Evolutionary conservation across 2,797 vertebrate genomes (phyloP).

Genomic region (Hemitrygon akajei): DNA sequence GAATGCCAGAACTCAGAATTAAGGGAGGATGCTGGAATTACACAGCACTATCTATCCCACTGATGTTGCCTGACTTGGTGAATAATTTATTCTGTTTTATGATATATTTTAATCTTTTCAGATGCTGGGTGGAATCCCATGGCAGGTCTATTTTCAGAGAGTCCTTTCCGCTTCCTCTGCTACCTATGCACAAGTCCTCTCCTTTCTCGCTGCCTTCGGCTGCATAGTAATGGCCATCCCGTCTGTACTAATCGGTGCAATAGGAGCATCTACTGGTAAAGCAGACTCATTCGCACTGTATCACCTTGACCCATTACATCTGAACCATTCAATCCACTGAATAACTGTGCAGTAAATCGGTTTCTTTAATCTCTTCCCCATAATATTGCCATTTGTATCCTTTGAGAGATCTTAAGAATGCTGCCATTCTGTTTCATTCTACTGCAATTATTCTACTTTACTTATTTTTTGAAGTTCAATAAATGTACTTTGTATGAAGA

Average conservation of each 20-base stretch:
- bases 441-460: not conserved
- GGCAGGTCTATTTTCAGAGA: constrained; percentile 96
- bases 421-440: not conserved
- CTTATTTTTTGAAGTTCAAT: not conserved
- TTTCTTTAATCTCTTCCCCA: not conserved
- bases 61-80: too few species aligned
- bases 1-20: too few species aligned
- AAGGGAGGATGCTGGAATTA: too few species aligned
- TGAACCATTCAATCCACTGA: not conserved
- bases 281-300: not conserved
- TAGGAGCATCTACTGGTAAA: constrained; percentile 91
- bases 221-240: constrained; percentile 93
- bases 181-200: constrained; percentile 89
- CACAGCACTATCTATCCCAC: too few species aligned
- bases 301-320: not conserved
- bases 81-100: too few species aligned
- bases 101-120: constrained; percentile 50
- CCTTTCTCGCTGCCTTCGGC: constrained; percentile 88
- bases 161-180: constrained; percentile 93
- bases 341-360: not conserved
- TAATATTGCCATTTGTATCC: not conserved
- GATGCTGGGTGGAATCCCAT: constrained; percentile 92
- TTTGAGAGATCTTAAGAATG: not conserved
- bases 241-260: constrained; percentile 83
- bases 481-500: not conserved